phyloP scores from a whole-genome alignment of 2,113 vertebrate genomes.

The Callopanchax toddi region DNA sequence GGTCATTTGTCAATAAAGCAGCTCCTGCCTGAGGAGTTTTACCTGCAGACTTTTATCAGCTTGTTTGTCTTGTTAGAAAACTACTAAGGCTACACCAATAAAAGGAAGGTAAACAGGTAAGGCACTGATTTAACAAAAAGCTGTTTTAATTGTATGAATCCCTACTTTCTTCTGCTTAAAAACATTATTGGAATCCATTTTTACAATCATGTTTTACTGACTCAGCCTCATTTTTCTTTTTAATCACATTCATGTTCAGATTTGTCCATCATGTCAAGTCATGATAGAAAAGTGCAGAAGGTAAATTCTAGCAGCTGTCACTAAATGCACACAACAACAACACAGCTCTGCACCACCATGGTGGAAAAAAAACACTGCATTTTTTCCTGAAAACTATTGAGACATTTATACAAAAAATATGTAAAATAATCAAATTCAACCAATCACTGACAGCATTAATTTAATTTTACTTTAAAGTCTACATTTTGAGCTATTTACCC shows the following conservation, averaged over 20 bases:
- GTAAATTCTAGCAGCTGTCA: background rate
- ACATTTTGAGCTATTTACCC: background rate
- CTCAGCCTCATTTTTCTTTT: background rate
- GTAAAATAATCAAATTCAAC: no score
- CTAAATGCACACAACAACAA: background rate
- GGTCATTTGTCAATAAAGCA: conserved; percentile 26
- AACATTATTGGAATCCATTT: background rate
- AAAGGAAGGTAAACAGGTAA: background rate
- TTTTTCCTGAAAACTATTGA: no score
- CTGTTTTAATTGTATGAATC: background rate
- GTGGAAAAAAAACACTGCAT: background rate
- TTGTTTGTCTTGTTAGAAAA: background rate
- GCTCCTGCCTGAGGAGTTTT: conserved; percentile 17
- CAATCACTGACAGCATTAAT: no score
- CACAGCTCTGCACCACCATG: no score
- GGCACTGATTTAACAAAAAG: background rate
- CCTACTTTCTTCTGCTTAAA: background rate
- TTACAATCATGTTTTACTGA: background rate
- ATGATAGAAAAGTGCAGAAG: background rate
- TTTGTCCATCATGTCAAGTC: background rate
- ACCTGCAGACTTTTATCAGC: background rate
- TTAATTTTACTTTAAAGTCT: background rate
- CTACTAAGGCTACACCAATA: background rate
- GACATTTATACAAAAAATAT: no score
- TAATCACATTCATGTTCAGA: background rate